phyloP scores from a whole-genome alignment of 1,140 invertebrate genomes.

The Drosophila bifasciata region DNA sequence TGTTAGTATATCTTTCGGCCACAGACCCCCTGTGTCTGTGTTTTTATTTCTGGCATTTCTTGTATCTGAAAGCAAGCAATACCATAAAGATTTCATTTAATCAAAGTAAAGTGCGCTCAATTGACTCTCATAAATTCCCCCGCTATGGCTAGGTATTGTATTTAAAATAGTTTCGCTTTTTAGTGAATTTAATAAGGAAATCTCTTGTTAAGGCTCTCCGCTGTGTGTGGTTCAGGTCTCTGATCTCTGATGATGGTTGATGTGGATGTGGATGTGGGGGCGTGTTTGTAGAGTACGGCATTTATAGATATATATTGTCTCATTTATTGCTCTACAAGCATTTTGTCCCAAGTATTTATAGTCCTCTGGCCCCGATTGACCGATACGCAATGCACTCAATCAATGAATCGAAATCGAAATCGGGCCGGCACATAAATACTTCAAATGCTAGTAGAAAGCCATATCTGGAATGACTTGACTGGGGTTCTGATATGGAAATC shows the following conservation, averaged over 20 bases:
- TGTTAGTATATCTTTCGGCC: conserved; percentile 26
- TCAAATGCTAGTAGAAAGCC: conserved; percentile 27
- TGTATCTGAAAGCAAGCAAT: conserved; percentile 50
- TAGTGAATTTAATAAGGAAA: conserved; percentile 77
- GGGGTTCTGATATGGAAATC: conserved; percentile 48
- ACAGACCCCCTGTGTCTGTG: conserved; percentile 5
- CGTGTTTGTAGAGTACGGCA: neutral
- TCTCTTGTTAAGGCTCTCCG: conserved; percentile 60
- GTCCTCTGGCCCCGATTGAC: conserved; percentile 15
- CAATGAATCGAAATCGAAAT: conserved; percentile 30
- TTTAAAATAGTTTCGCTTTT: conserved; percentile 50
- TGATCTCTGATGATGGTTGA: neutral
- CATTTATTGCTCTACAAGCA: conserved; percentile 33
- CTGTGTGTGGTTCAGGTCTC: conserved; percentile 22
- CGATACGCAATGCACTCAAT: conserved; percentile 49
- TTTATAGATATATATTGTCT: neutral
- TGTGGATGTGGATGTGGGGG: conserved; percentile 20
- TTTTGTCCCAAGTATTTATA: conserved; percentile 20
- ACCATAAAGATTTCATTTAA: conserved; percentile 72
- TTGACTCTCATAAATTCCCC: conserved; percentile 65
- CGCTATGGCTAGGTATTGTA: conserved; percentile 32
- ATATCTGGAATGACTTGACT: conserved; percentile 42
- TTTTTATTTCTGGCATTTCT: conserved; percentile 22
- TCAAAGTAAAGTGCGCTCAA: conserved; percentile 73
- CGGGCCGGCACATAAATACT: conserved; percentile 39